phyloP scores from a whole-genome alignment of 2,888 invertebrate genomes.

The Catotricha subobsoleta region DNA sequence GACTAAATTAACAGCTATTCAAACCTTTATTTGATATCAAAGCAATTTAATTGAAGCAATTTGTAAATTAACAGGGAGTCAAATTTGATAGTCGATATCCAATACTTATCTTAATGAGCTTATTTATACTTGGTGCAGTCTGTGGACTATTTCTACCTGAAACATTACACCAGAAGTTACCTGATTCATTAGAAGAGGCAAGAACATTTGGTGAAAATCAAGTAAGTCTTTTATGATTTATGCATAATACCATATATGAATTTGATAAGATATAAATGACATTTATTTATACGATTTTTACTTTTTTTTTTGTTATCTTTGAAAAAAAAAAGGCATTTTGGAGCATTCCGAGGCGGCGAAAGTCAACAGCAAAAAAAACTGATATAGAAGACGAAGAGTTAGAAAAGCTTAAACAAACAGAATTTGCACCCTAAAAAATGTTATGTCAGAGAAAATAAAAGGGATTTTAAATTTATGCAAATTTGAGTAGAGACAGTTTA shows the following conservation, averaged over 20 bases:
- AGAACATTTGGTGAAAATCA: conserved; percentile 35
- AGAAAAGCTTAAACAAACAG: too few relatives aligned
- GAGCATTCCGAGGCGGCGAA: too few relatives aligned
- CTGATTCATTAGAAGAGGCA: conserved; percentile 44
- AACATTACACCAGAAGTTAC: conserved; percentile 41
- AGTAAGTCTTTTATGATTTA: too few relatives aligned
- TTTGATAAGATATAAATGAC: background rate
- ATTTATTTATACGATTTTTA: background rate
- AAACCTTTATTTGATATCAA: too few relatives aligned
- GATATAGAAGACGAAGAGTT: too few relatives aligned
- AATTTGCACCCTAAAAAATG: too few relatives aligned
- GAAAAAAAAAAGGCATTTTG: conserved; percentile 15
- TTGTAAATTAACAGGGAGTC: conserved; percentile 20
- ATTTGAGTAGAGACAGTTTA: too few relatives aligned
- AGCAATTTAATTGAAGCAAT: background rate
- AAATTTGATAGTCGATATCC: conserved; percentile 29
- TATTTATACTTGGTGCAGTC: conserved; percentile 31
- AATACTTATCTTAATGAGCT: conserved; percentile 27
- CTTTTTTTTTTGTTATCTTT: conserved; percentile 1
- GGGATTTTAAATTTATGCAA: too few relatives aligned
- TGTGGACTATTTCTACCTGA: conserved; percentile 39
- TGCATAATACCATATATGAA: too few relatives aligned
- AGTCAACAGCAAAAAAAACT: too few relatives aligned
- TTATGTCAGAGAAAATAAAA: too few relatives aligned
- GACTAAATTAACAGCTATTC: too few relatives aligned